Base-by-base conservation (phyloP, 2,888 invertebrate species). In the Ormyrus pomaceus region DNA sequence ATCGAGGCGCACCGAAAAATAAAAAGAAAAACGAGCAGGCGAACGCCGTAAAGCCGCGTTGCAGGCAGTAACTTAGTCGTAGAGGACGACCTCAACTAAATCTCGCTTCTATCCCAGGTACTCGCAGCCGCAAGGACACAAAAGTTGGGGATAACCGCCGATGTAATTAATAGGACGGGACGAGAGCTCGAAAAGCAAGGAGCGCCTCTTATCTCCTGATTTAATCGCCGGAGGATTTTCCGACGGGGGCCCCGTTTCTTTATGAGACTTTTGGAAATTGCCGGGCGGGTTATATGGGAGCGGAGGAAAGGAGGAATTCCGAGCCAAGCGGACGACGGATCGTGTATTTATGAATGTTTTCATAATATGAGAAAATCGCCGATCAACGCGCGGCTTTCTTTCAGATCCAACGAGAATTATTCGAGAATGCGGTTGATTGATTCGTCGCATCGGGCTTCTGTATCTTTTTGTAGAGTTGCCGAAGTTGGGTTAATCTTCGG, bases 11-110 rank as follows among this genome's bases (percentile, higher is more conserved):
- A 19, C 19, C 10, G 13, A 73, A 62, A 69, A 9, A 70, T 13
- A 61, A 50, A 45, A 51, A 75, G 51, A 34, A 10, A 64, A 48
- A 59, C 5, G 68, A 68, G 64, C 58, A 11, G 11, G 50, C 58
- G 11, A 0, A 34, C 11, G n/a, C 70, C 74, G 69, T 79, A 79
- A 79, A 79, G 58, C 10, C 69, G 69, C 69, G 74, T 64, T 62
- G 74, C 74, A 9, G 56, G 34, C 45, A 46, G 58, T 79, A 79
- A 79, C 55, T 68, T 64, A 66, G 68, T 55, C 66, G 13, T 61
- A 45, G 59, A 45, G 59, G 56, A 62, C n/a, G 13, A 19, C 58
- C 51, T 59, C 53, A 64, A 72, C 69, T 19, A 70, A 70, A 64
- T 62, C 46, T 64, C 10, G 59, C 9, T 45, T 59, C 9, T 59